Conservation (phyloP, 2,888 invertebrate species). For the Melieria crassipennis region DNA sequence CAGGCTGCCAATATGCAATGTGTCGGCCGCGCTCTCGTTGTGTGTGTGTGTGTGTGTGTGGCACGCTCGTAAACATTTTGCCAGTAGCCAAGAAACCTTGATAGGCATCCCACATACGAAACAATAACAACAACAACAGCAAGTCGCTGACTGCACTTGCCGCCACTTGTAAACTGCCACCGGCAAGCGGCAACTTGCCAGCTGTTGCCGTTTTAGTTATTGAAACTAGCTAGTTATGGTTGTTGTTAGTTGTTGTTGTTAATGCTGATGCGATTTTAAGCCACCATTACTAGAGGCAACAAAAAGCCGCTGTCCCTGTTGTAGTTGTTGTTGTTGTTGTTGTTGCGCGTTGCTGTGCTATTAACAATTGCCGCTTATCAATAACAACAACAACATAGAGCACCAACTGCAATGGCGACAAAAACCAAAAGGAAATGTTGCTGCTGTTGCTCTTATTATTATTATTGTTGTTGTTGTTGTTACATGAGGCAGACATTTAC, state of each 20-base stretch:
- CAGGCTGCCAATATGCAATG: conserved; percentile 3
- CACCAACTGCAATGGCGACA: too few relatives aligned
- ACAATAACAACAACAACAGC: neutral
- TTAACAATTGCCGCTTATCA: too few relatives aligned
- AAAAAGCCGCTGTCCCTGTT: too few relatives aligned
- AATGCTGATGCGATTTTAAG: neutral
- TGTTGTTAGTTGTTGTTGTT: neutral
- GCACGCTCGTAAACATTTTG: conserved; percentile 12
- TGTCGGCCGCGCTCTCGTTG: conserved; percentile 1
- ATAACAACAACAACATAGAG: too few relatives aligned
- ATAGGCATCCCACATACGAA: conserved; percentile 32
- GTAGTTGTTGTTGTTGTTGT: too few relatives aligned
- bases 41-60: neutral
- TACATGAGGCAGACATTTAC: too few relatives aligned
- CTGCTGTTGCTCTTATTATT: too few relatives aligned
- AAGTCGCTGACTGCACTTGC: conserved; percentile 25
- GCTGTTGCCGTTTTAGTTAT: neutral
- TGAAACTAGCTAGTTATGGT: too few relatives aligned
- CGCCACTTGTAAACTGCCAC: conserved; percentile 3
- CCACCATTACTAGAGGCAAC: neutral
- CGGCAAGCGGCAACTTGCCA: conserved; percentile 8
- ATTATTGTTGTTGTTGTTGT: too few relatives aligned
- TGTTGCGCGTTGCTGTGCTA: too few relatives aligned
- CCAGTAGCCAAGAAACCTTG: conserved; percentile 34
- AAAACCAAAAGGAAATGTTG: too few relatives aligned